Percentiles rank a stretch among this genome's conserved stretches.
phyloP scores from a whole-genome alignment of 1,140 invertebrate genomes.

The Drosophila ambigua region DNA sequence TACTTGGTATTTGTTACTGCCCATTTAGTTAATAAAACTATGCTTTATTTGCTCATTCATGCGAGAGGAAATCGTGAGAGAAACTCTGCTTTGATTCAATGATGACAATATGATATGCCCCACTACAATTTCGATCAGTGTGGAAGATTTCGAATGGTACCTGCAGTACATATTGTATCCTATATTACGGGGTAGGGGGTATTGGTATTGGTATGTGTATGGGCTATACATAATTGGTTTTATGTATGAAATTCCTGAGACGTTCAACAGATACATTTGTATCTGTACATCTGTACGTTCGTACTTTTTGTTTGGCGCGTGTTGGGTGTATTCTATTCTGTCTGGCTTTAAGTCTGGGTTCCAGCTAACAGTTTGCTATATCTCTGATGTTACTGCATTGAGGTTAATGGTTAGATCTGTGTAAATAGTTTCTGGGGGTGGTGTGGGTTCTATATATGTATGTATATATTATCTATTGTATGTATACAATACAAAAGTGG shows the following conservation, averaged over 20 bases:
- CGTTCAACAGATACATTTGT: conserved; percentile 65
- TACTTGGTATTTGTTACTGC: too few species aligned
- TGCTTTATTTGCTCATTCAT: too few species aligned
- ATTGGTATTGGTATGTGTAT: conserved; percentile 4
- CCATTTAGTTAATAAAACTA: too few species aligned
- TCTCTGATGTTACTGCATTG: conserved; percentile 3
- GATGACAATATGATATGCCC: too few species aligned
- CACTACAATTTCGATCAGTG: too few species aligned
- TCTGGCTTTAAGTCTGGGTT: too few species aligned
- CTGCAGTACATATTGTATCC: too few species aligned
- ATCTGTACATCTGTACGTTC: conserved; percentile 1
- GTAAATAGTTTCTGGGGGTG: not conserved
- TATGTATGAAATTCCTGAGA: conserved; percentile 79
- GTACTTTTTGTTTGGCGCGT: conserved; percentile 2
- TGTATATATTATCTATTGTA: conserved; percentile 8
- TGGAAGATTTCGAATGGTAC: too few species aligned
- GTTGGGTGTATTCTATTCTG: not conserved
- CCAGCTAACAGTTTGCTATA: conserved; percentile 11
- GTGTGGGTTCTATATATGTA: not conserved
- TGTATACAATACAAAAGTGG: conserved; percentile 8
- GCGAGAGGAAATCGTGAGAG: too few species aligned
- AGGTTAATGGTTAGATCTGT: not conserved
- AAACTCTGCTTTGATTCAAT: too few species aligned
- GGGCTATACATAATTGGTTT: conserved; percentile 38
- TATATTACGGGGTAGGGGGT: too few species aligned